Base-by-base conservation (phyloP, 2,113 vertebrate species). In the Tichodroma muraria region DNA sequence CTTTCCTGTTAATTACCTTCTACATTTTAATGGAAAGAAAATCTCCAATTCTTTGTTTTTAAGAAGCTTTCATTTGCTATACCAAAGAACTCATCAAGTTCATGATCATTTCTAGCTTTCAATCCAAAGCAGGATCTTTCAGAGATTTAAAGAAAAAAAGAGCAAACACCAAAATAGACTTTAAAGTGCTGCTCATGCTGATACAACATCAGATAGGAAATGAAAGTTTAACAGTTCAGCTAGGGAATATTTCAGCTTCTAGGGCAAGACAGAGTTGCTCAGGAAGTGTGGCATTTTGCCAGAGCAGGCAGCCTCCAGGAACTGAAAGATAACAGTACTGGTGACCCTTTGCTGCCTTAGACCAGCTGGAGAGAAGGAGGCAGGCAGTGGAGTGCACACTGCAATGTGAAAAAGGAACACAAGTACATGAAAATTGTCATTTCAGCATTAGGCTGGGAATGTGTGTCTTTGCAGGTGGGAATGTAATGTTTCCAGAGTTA, bases 211-310 rank as follows among this genome's bases (percentile, higher is more conserved):
- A 83, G 66, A 64, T 77, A 94, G 89, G 66, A 94, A 93, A 91
- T 61, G 23, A 90, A 95, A 93, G 78, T 89, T 77, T 94, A 95
- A 59, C 75, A 91, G 71, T 90, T 93, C 84, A 93, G 19, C 80
- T 47, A 50, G 27, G 28, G 86, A 87, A 89, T 84, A 94, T 64
- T 83, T 63, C 73, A 80, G 50, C 53, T 95, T 94, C 71, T 93
- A 44, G 28, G 45, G 61, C 68, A 84, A 92, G 84, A 65, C 53
- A 60, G 89, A 79, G 37, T 50, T 91, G 82, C 72, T 96, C 76
- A 89, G 91, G 57, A 95, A 93, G 47, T 11, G 54, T 91, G 87
- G 84, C 87, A 38, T 80, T 79, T 87, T 96, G 89, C 92, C 92
- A 93, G 82, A 85, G 53, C n/a, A 50, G n/a, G 54, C 61, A 96